Base-by-base conservation (phyloP, 1,140 invertebrate genomes). In the Eumeta japonica region DNA sequence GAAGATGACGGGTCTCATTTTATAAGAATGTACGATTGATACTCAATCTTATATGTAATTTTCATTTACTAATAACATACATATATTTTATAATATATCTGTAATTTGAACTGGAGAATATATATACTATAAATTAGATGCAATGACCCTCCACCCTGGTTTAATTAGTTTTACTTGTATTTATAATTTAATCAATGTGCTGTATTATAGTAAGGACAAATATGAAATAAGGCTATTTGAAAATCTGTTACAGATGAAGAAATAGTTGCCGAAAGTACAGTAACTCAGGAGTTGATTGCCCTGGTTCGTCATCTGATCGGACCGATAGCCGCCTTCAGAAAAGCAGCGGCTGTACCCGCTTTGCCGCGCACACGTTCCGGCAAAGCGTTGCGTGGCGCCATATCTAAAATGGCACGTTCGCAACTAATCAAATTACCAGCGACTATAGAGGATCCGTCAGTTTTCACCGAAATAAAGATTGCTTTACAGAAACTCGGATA, bases 361-460 rank as follows among this genome's bases (percentile, higher is more conserved):
- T 66, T 97, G 16, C 93, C 94, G 0, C 80, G 87, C 24, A 89
- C 87, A 0, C 62, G 87, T 10, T 87, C 87, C 3, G 86, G 87
- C 79, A 96, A 95, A 75, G 88, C 86, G 0, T 83, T 92, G 20
- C 77, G 92, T n/a, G 90, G 89, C 56, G 88, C 88, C 1, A 87
- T 96, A 36, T 80, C 88, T 0, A 85, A 89, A 49, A 75, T 95
- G 43, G 92, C 92, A 0, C 80, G 83, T 24, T 87, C 88, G 5
- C 87, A 90, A 64, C 62, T 68, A 15, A 82, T 92, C 1, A 83
- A 87, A 70, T 82, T 93, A 59, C 86, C 92, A 29, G 82, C 87
- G 2, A 94, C 92, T 1, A 91, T 95, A 35, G 92, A 95, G 74
- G 91, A 95, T 76, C 80, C 88, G 11, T 81, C 77, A 35, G 88